These are phyloP conservation scores for Bergia sp. DNA, from an alignment of 92 coral and sea anemone genomes.

Conservation along the genomic window DNA sequence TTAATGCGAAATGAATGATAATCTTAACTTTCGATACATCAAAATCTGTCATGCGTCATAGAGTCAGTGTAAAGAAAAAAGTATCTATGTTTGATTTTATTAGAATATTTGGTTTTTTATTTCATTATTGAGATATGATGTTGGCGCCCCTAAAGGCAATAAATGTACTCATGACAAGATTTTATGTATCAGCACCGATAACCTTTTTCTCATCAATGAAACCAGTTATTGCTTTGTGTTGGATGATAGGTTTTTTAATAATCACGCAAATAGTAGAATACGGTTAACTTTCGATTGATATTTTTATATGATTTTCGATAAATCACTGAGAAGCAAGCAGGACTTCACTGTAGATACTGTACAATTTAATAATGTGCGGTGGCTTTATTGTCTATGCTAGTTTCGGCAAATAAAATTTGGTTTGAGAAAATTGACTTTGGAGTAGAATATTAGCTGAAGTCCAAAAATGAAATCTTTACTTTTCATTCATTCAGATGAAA, in stretches of 20 bases:
- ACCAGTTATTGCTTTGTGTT: not conserved
- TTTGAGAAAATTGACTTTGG: not conserved
- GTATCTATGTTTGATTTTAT: conserved; percentile 34
- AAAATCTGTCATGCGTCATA: conserved; percentile 26
- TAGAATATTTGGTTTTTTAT: conserved; percentile 36
- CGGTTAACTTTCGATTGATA: not conserved
- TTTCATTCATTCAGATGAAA: not conserved
- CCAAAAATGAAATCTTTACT: not conserved
- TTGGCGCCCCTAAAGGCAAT: conserved; percentile 6
- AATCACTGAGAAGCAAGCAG: too few species aligned
- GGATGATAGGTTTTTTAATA: not conserved
- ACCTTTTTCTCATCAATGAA: not conserved
- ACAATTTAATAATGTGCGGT: not conserved
- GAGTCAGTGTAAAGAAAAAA: conserved; percentile 33
- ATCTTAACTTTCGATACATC: not conserved
- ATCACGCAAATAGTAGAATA: not conserved
- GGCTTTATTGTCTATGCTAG: not conserved
- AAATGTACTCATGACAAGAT: conserved; percentile 5
- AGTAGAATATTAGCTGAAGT: not conserved
- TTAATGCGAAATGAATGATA: not conserved
- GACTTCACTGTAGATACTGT: too few species aligned
- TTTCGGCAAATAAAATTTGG: not conserved
- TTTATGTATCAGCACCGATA: not conserved
- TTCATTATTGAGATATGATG: conserved; percentile 26
- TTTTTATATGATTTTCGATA: too few species aligned